Evolutionary conservation across 2,113 vertebrate species (phyloP), one percentile per base, ranked within the genome.

Genomic region (Egretta garzetta): DNA sequence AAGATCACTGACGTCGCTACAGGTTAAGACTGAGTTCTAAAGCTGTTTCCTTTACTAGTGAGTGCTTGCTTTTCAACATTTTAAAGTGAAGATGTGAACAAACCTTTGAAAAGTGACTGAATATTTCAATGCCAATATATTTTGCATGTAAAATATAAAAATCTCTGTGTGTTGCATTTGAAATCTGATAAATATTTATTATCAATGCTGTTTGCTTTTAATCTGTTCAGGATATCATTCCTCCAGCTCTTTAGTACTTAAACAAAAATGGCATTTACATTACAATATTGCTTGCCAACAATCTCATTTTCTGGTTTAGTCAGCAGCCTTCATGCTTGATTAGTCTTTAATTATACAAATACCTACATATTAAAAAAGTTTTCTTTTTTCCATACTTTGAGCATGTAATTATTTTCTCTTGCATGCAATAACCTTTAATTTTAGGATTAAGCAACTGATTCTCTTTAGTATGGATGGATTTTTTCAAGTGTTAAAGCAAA

Each of bases 291-390:
- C 99, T 99, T 99, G 99, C 98, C 99, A 99, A 99, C 99, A 99
- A 98, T 99, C 99, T 99, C 99, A 99, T 99, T 99, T 99, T 99
- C 99, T 99, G 99, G 99, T 99, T 99, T 99, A 99, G 99, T 99
- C 99, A 99, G 99, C 99, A 99, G 99, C 98, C 98, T 99, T 99
- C 99, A 99, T 97, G 99, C 99, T 99, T 99, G 98, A 98, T 98
- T 98, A 98, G 97, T 98, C 98, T 98, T 98, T 98, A 98, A 98
- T 98, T 98, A 98, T 96, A 98, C 98, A 98, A 98, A 98, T 98
- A 98, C 98, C 98, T 98, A 98, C 98, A 98, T 98, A 98, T 98
- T 98, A 95, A 98, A 98, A 98, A 98, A 98, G 96, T 98, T 98
- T 98, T 96, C 95, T 98, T 98, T 98, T 98, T 98, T 98, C 97